Conservation (phyloP, 2,113 vertebrate species). For the Panthera uncia region DNA sequence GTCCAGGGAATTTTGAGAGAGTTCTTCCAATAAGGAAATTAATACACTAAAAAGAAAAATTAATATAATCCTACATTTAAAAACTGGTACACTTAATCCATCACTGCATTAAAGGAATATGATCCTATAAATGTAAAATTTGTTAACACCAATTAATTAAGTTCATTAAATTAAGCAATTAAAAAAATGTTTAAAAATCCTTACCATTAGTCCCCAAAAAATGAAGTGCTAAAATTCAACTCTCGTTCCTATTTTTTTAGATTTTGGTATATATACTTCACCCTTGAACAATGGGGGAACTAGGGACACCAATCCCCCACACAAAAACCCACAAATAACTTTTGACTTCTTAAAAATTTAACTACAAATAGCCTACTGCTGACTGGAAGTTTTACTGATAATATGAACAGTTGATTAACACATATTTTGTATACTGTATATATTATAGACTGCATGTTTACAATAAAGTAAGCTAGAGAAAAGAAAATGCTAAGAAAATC, state of each 20-base stretch:
- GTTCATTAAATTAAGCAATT: neutral
- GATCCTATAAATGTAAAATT: conserved; percentile 8
- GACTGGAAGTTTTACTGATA: neutral
- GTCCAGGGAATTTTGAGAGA: neutral
- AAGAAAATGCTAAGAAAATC: neutral
- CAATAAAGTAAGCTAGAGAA: neutral
- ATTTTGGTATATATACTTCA: neutral
- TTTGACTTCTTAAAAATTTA: neutral
- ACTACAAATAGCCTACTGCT: neutral
- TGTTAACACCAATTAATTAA: neutral
- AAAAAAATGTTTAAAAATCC: neutral
- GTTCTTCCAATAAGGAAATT: neutral
- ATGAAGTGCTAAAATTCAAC: neutral
- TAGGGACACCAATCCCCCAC: neutral
- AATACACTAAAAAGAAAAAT: neutral
- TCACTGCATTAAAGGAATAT: neutral
- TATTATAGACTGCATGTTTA: neutral
- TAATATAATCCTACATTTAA: neutral
- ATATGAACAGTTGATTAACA: neutral
- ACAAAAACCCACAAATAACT: neutral
- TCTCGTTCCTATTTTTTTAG: neutral
- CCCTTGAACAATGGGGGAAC: neutral
- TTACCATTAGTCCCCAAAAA: neutral
- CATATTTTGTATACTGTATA: neutral
- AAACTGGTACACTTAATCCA: neutral